Evolutionary conservation across 2,113 vertebrate genomes (phyloP).

Genomic region (Phrynosoma platyrhinos): DNA sequence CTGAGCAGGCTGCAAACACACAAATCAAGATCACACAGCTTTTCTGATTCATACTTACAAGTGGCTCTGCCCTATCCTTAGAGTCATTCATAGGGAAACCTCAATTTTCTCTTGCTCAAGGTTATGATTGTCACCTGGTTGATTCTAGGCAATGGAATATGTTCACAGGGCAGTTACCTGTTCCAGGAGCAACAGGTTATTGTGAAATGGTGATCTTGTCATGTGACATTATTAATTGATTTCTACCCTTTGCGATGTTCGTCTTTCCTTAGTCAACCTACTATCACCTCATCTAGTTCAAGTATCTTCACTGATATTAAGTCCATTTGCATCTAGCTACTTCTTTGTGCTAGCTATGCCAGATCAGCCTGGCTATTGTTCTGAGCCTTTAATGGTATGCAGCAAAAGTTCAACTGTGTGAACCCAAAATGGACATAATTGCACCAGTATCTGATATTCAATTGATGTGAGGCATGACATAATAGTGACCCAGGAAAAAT

Average conservation of each 20-base stretch:
- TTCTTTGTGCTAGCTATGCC: background rate
- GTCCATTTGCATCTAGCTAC: background rate
- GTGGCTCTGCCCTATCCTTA: background rate
- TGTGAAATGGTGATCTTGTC: background rate
- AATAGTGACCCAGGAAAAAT: background rate
- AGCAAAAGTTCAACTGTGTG: background rate
- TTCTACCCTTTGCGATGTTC: background rate
- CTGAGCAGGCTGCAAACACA: background rate
- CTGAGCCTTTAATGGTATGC: background rate
- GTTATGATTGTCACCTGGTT: background rate
- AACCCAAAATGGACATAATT: background rate
- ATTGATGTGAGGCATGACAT: background rate
- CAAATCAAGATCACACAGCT: background rate
- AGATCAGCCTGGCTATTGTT: background rate
- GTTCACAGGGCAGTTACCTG: background rate
- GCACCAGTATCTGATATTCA: background rate
- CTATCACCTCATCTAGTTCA: background rate
- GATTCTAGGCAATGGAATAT: background rate
- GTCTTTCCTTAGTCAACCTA: background rate
- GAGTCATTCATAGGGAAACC: background rate
- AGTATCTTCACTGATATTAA: background rate
- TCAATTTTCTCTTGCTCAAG: background rate
- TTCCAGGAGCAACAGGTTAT: background rate
- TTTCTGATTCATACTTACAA: background rate
- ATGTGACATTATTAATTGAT: slow-evolving; percentile 5